A percentile compares a stretch with the other conserved stretches of the same genome.
phyloP scores from a whole-genome alignment of 2,888 invertebrate species.

The Digitonthophagus gazella region DNA sequence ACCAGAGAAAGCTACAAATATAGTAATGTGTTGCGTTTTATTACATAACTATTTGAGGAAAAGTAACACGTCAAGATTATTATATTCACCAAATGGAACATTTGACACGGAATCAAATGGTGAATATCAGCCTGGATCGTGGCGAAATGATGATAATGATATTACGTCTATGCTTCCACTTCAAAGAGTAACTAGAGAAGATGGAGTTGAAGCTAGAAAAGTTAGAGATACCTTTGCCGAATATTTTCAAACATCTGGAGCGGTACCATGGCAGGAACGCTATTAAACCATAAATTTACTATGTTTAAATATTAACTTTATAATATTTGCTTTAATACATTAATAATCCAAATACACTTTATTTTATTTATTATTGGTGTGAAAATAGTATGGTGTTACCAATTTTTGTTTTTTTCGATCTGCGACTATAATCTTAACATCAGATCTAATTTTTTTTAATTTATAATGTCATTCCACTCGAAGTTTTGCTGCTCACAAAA shows the following conservation, averaged over 20 bases:
- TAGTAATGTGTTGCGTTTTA: slow-evolving; percentile 13
- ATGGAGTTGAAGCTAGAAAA: slow-evolving; percentile 9
- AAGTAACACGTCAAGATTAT: slow-evolving; percentile 9
- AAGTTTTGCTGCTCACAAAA: no score
- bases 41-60: slow-evolving; percentile 14
- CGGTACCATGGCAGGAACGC: slow-evolving; percentile 3
- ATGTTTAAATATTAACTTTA: no score
- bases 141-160: slow-evolving; percentile 9
- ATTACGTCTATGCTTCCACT: slow-evolving; percentile 12
- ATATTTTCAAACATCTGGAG: slow-evolving; percentile 9
- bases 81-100: slow-evolving; percentile 5
- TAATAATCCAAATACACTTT: no score
- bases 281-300: neutral
- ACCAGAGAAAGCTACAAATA: slow-evolving; percentile 12
- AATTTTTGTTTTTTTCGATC: no score
- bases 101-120: slow-evolving; percentile 4
- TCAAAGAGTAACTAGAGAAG: slow-evolving; percentile 1
- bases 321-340: no score
- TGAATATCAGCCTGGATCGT: neutral
- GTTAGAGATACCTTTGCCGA: slow-evolving; percentile 8
- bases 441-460: no score
- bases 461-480: no score
- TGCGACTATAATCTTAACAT: no score
- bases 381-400: no score
- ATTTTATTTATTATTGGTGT: no score